phyloP scores from a whole-genome alignment of 2,888 invertebrate genomes.

The Hypomecis atomaria region DNA sequence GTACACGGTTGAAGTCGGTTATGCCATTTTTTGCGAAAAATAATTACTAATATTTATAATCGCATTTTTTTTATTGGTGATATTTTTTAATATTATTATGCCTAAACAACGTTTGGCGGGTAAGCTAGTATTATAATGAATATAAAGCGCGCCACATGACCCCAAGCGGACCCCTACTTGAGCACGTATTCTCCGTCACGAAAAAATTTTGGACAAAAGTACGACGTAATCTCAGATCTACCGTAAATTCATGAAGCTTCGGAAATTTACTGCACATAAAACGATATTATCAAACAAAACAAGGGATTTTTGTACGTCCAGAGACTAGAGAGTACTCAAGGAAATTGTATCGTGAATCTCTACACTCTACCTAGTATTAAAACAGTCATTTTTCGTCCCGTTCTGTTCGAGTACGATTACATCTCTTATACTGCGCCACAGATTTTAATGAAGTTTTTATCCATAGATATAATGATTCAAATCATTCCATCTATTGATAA shows the following conservation, averaged over 20 bases:
- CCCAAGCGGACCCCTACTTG: constrained; percentile 56
- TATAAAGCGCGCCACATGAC: constrained; percentile 41
- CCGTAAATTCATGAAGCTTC: constrained; percentile 14
- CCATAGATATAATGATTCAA: too few relatives aligned
- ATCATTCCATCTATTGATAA: too few relatives aligned
- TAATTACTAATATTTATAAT: too few relatives aligned
- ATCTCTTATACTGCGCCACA: too few relatives aligned
- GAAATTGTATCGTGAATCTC: not conserved
- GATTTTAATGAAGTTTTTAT: too few relatives aligned
- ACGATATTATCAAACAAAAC: constrained; percentile 9
- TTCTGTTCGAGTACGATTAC: too few relatives aligned
- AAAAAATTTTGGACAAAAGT: constrained; percentile 48
- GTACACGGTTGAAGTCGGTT: too few relatives aligned
- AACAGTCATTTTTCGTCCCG: too few relatives aligned
- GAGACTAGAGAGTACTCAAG: not conserved
- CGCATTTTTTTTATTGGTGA: too few relatives aligned
- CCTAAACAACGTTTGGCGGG: not conserved
- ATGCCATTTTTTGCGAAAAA: too few relatives aligned
- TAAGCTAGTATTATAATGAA: constrained; percentile 7
- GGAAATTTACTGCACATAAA: constrained; percentile 16
- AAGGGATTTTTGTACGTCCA: not conserved
- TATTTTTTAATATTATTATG: too few relatives aligned
- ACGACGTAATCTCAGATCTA: constrained; percentile 25
- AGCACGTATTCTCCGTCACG: constrained; percentile 58
- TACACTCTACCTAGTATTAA: too few relatives aligned